A percentile compares a stretch with the other conserved stretches of the same genome.
Conservation (phyloP, 53 echinoderm and acorn worm genomes). For the Hippasteria phrygiana region DNA sequence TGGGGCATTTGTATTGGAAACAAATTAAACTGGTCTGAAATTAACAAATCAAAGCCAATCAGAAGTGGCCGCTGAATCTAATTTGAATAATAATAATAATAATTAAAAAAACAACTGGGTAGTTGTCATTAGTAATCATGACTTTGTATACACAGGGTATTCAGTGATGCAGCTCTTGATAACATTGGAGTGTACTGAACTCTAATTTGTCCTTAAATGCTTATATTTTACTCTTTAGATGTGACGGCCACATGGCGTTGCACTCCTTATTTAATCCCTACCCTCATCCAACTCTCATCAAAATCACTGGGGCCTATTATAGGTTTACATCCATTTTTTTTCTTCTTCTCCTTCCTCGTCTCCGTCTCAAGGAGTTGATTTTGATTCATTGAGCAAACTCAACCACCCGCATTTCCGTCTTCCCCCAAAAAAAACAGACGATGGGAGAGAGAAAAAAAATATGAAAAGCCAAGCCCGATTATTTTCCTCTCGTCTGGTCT, state of each 20-base stretch:
- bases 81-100: no score
- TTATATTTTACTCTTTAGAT: no score
- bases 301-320: conserved; percentile 18
- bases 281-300: conserved; percentile 10
- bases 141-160: no score
- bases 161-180: no score
- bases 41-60: no score
- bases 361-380: conserved; percentile 11
- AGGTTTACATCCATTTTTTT: not conserved
- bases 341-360: not conserved
- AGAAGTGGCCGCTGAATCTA: no score
- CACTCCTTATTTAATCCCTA: conserved; percentile 13
- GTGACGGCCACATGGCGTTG: not conserved
- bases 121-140: no score
- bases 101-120: no score
- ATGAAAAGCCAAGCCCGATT: conserved; percentile 35
- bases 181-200: no score
- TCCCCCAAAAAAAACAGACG: not conserved
- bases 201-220: no score
- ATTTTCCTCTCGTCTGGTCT: conserved; percentile 11
- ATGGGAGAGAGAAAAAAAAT: not conserved
- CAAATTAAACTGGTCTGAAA: no score
- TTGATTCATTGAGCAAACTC: conserved; percentile 9
- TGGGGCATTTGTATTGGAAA: no score
- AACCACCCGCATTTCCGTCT: conserved; percentile 36